phyloP scores from a whole-genome alignment of 2,888 invertebrate genomes.

The Amiota mariae region DNA sequence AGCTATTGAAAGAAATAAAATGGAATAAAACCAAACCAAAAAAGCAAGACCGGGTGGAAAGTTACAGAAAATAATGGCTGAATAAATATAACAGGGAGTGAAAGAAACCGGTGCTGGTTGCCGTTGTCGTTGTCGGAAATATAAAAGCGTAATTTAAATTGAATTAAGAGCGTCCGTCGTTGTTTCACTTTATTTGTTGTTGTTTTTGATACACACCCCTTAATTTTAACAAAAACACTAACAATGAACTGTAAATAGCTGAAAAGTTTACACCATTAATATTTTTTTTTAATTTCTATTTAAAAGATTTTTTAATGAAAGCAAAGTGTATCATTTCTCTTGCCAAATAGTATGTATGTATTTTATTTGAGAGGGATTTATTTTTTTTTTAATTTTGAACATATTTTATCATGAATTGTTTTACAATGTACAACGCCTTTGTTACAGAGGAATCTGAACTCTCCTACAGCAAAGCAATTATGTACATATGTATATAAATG shows the following conservation, averaged over 20 bases:
- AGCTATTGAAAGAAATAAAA: slow-evolving; percentile 43
- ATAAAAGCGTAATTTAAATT: slow-evolving; percentile 70
- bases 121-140: slow-evolving; percentile 66
- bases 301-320: neutral
- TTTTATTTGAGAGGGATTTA: too few species aligned
- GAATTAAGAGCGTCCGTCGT: slow-evolving; percentile 63
- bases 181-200: slow-evolving; percentile 31
- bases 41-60: neutral
- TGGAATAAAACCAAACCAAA: neutral
- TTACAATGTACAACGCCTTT: too few species aligned
- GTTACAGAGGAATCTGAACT: too few species aligned
- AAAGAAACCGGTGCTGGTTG: neutral
- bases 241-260: slow-evolving; percentile 17
- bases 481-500: too few species aligned
- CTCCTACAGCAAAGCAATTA: too few species aligned
- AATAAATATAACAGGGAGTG: too few species aligned
- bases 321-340: too few species aligned
- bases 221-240: neutral
- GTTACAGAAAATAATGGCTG: neutral
- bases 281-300: slow-evolving; percentile 2
- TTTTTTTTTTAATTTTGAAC: too few species aligned
- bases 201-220: slow-evolving; percentile 35
- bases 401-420: too few species aligned
- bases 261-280: neutral
- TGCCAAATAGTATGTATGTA: too few species aligned